phyloP scores from a whole-genome alignment of 2,797 vertebrate genomes.

The Rallus crepitans region DNA sequence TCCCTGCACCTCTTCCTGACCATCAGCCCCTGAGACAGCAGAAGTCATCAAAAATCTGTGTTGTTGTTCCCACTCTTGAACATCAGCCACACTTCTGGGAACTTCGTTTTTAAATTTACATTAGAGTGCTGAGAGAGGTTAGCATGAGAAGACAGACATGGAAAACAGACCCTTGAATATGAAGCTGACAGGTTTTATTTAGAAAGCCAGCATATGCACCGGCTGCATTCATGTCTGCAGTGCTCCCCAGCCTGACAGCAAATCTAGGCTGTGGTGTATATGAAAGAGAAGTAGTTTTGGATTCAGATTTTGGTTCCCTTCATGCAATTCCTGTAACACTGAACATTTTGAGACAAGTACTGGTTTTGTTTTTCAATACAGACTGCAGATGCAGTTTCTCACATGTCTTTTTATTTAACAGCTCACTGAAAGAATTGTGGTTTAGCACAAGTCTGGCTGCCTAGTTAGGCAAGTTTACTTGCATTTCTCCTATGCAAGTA shows the following conservation, averaged over 20 bases:
- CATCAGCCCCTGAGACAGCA: background rate
- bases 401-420: conserved; percentile 42
- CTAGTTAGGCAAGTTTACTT: conserved; percentile 14
- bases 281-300: conserved; percentile 37
- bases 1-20: background rate
- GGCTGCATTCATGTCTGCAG: conserved; percentile 59
- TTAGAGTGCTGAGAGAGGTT: background rate
- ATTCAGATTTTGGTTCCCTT: conserved; percentile 45
- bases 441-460: conserved; percentile 51
- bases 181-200: conserved; percentile 74
- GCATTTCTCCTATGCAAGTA: background rate
- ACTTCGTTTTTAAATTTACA: background rate
- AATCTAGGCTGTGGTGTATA: conserved; percentile 25
- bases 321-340: conserved; percentile 27
- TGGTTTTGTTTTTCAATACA: conserved; percentile 62
- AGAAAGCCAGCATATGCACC: conserved; percentile 71
- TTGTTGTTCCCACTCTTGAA: background rate
- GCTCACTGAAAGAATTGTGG: conserved; percentile 13
- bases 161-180: conserved; percentile 57
- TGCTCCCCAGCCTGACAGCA: conserved; percentile 43
- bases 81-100: background rate
- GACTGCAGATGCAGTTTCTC: background rate
- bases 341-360: conserved; percentile 46
- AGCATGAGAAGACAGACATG: conserved; percentile 11
- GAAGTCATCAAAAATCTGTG: background rate